These are phyloP conservation scores for Scytalopus superciliaris DNA, from an alignment of 2,113 vertebrate species.

Conservation along the genomic window DNA sequence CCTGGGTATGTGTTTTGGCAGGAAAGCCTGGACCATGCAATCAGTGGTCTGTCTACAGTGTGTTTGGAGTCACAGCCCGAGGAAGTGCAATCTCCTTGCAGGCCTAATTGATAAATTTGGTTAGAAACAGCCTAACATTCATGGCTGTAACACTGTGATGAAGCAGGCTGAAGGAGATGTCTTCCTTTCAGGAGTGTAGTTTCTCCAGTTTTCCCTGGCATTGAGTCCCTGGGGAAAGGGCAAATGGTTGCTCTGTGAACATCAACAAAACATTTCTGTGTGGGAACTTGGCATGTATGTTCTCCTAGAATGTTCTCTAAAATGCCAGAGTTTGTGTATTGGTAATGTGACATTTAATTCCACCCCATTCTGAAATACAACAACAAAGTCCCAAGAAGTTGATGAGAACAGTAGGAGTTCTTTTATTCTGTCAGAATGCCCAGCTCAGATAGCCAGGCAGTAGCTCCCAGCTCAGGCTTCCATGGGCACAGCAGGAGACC, in stretches of 20 bases:
- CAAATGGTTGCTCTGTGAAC: background rate
- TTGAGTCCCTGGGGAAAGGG: background rate
- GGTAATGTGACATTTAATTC: background rate
- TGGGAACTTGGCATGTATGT: background rate
- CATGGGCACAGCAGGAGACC: accelerated
- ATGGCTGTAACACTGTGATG: background rate
- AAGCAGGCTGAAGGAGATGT: background rate
- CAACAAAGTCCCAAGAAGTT: background rate
- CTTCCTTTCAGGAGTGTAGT: accelerated
- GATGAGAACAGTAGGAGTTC: background rate
- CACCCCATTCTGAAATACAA: background rate
- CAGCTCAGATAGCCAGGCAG: background rate
- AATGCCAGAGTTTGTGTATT: background rate
- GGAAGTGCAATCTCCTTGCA: background rate
- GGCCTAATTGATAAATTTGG: background rate
- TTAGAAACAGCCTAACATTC: background rate
- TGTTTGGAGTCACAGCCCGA: background rate
- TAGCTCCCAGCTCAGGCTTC: background rate
- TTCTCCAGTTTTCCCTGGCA: background rate
- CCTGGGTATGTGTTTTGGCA: background rate
- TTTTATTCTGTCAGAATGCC: background rate
- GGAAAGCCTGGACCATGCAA: background rate
- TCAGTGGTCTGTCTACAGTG: background rate
- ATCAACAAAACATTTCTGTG: background rate
- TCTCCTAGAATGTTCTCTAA: background rate